These are phyloP conservation scores for Cremastinae sp. DNA, from an alignment of 2,888 invertebrate genomes.

Conservation along the genomic window DNA sequence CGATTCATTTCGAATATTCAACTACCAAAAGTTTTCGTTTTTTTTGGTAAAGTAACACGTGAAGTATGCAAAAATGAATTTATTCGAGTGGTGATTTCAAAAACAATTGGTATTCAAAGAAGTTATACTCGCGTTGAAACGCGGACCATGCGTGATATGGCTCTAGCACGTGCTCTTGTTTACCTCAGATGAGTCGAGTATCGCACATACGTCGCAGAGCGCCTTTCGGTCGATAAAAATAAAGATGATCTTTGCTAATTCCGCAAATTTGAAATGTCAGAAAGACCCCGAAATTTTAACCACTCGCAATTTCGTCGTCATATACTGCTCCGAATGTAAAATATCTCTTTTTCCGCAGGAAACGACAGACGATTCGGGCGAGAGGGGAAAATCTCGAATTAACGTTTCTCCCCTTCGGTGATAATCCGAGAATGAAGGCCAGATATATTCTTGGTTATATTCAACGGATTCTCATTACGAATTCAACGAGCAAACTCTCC, in stretches of 20 bases:
- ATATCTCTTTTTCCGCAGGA: background rate
- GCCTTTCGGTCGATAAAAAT: slow-evolving; percentile 36
- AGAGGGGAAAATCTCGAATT: slow-evolving; percentile 27
- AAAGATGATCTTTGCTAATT: slow-evolving; percentile 55
- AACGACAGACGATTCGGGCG: slow-evolving; percentile 20
- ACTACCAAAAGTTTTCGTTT: too few relatives aligned
- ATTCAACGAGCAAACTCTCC: slow-evolving; percentile 47
- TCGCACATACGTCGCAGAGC: slow-evolving; percentile 66
- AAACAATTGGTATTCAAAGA: too few relatives aligned
- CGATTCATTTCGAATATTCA: too few relatives aligned
- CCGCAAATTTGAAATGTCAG: background rate
- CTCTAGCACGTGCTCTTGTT: slow-evolving; percentile 79
- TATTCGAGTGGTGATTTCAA: too few relatives aligned
- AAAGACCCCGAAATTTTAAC: too few relatives aligned
- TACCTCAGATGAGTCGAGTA: slow-evolving; percentile 69
- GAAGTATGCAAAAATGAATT: too few relatives aligned
- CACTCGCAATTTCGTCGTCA: too few relatives aligned
- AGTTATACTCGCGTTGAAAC: too few relatives aligned
- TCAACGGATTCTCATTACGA: slow-evolving; percentile 50
- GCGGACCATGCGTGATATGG: slow-evolving; percentile 66
- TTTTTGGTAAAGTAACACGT: too few relatives aligned
- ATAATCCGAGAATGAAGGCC: slow-evolving; percentile 45
- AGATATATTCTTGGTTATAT: slow-evolving; percentile 43
- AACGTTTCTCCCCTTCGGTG: slow-evolving; percentile 45
- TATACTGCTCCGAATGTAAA: background rate